Percentiles rank a stretch among this genome's conserved stretches.
phyloP scores from a whole-genome alignment of 2,113 vertebrate genomes.

The Chunga burmeisteri region DNA sequence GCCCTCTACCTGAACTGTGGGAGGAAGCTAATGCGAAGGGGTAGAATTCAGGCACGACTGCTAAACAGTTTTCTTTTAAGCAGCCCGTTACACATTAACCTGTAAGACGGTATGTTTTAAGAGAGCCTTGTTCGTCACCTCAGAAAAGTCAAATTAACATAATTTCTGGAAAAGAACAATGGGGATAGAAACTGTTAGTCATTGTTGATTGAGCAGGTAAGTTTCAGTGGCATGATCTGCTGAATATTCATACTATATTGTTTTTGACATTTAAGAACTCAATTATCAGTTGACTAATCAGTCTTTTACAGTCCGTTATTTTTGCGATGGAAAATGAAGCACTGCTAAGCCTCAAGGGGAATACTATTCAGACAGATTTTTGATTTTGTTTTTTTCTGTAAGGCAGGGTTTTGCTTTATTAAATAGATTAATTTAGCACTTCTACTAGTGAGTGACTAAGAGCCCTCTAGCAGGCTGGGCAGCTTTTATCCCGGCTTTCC shows the following conservation, averaged over 20 bases:
- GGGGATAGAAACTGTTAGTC: conserved; percentile 69
- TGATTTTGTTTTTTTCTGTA: not conserved
- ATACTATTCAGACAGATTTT: conserved; percentile 44
- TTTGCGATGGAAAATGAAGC: conserved; percentile 68
- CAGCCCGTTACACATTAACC: conserved; percentile 59
- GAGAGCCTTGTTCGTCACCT: conserved; percentile 71
- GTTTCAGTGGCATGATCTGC: conserved; percentile 75
- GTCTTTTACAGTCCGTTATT: conserved; percentile 77
- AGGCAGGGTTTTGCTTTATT: not conserved
- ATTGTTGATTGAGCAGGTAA: conserved; percentile 78
- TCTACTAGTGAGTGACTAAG: not conserved
- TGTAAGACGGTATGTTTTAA: conserved; percentile 63
- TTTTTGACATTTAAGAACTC: conserved; percentile 86
- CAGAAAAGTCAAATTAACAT: conserved; percentile 79
- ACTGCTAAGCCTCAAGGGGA: conserved; percentile 62
- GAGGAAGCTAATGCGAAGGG: not conserved
- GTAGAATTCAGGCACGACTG: not conserved
- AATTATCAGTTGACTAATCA: conserved; percentile 85
- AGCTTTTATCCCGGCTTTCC: not conserved
- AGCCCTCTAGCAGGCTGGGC: not conserved
- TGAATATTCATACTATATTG: conserved; percentile 84
- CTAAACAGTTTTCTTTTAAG: conserved; percentile 2
- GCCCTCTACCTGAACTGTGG: not conserved
- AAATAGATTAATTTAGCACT: conserved; percentile 33
- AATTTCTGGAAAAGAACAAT: conserved; percentile 78